Evolutionary conservation across 2,113 vertebrate species (phyloP).

Genomic region (Prochilodus magdalenae): DNA sequence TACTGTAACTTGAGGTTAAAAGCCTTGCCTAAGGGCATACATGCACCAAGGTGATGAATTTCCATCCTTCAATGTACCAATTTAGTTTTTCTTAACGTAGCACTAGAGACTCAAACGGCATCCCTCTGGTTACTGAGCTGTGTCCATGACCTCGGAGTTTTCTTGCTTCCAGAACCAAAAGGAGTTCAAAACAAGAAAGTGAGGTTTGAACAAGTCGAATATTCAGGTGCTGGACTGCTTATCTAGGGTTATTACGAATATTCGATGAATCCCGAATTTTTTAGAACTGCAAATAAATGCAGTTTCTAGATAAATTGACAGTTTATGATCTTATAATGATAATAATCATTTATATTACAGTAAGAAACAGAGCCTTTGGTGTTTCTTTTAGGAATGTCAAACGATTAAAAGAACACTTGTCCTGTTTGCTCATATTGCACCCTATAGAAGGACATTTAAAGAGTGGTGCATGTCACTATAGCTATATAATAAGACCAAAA

Average conservation of each 20-base stretch:
- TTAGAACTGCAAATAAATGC: background rate
- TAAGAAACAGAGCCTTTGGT: too few relatives aligned
- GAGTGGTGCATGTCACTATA: too few relatives aligned
- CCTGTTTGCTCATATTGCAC: too few relatives aligned
- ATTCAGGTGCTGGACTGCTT: background rate
- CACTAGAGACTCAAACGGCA: conserved; percentile 19
- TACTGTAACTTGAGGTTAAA: conserved; percentile 22
- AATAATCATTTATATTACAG: too few relatives aligned
- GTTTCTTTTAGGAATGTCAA: too few relatives aligned
- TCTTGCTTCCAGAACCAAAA: conserved; percentile 12
- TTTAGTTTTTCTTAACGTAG: conserved; percentile 18
- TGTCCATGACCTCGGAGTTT: background rate
- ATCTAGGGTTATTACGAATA: background rate
- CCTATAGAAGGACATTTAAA: too few relatives aligned
- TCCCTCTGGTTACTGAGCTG: conserved; percentile 6
- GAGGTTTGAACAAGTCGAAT: background rate
- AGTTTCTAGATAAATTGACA: too few relatives aligned
- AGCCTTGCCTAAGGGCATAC: conserved; percentile 30
- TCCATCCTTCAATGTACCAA: background rate
- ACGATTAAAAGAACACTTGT: too few relatives aligned
- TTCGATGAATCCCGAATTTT: background rate
- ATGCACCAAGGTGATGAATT: conserved; percentile 26
- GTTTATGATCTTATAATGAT: background rate
- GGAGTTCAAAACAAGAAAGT: background rate
- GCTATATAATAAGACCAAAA: too few relatives aligned